phyloP scores from a whole-genome alignment of 2,888 invertebrate genomes.

The Myopa testacea region DNA sequence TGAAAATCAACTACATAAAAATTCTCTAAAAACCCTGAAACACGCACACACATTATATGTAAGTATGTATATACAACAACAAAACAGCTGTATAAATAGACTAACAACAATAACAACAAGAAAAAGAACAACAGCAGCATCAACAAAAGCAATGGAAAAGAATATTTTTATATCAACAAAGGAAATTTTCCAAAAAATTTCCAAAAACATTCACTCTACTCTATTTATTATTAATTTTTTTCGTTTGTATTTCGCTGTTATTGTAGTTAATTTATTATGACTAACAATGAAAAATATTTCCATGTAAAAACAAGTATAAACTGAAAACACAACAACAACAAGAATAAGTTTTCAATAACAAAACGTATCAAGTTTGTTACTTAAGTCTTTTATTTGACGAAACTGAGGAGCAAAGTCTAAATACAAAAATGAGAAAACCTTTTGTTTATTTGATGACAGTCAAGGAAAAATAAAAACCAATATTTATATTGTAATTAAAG shows the following conservation, averaged over 20 bases:
- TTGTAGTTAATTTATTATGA: too few relatives aligned
- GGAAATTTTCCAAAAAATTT: background rate
- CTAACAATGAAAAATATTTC: too few relatives aligned
- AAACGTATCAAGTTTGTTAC: slow-evolving; percentile 3
- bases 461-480: background rate
- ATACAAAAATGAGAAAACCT: background rate
- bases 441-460: background rate
- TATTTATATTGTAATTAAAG: background rate
- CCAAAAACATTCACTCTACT: background rate
- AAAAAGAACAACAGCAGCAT: background rate
- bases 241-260: background rate
- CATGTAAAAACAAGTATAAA: too few relatives aligned
- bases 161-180: too few relatives aligned
- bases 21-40: too few relatives aligned
- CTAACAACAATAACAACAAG: background rate
- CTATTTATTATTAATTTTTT: background rate
- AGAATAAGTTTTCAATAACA: background rate
- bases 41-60: too few relatives aligned
- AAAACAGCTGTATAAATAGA: too few relatives aligned
- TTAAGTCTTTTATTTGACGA: slow-evolving; percentile 1
- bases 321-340: background rate
- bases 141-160: background rate
- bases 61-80: too few relatives aligned
- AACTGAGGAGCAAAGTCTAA: background rate
- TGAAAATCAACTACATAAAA: too few relatives aligned